Conservation (phyloP, 2,113 vertebrate genomes). For the Melospiza georgiana region DNA sequence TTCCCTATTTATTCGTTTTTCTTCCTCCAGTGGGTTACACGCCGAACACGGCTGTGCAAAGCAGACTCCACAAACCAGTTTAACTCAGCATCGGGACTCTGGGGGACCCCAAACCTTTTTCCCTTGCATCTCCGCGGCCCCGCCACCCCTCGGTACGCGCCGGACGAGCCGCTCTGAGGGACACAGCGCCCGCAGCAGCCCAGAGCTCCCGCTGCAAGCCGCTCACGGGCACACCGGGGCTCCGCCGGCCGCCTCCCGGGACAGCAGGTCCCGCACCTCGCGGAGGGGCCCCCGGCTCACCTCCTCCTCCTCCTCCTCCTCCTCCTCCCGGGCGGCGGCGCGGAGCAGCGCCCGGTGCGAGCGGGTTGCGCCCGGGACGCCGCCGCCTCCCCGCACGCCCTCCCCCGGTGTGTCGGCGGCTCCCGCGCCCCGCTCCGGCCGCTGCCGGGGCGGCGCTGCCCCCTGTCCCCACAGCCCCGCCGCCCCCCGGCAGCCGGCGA, state of each 20-base stretch:
- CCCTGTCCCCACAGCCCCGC: not conserved
- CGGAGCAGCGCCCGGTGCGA: not conserved
- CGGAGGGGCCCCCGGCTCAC: not conserved
- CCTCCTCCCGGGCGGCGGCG: not conserved
- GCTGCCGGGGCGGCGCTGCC: not conserved
- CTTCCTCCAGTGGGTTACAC: not conserved
- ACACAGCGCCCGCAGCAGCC: not conserved
- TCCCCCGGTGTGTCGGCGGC: not conserved
- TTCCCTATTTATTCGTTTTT: not conserved
- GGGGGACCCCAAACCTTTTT: too few relatives aligned
- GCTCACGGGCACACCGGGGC: not conserved
- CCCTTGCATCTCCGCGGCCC: not conserved
- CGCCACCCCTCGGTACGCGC: not conserved
- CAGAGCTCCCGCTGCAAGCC: fast-evolving
- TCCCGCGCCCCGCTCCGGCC: not conserved
- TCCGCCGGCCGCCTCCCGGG: not conserved
- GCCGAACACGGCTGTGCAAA: not conserved
- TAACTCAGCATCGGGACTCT: fast-evolving
- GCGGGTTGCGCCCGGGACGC: not conserved
- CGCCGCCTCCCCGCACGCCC: not conserved
- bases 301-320: not conserved
- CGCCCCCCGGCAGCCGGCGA: not conserved
- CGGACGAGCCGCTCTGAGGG: not conserved
- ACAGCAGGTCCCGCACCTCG: not conserved
- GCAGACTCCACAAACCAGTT: not conserved